Percentiles rank a stretch among this genome's conserved stretches.
Evolutionary conservation across 2,888 invertebrate genomes (phyloP).

Genomic region (Notodonta ziczac): DNA sequence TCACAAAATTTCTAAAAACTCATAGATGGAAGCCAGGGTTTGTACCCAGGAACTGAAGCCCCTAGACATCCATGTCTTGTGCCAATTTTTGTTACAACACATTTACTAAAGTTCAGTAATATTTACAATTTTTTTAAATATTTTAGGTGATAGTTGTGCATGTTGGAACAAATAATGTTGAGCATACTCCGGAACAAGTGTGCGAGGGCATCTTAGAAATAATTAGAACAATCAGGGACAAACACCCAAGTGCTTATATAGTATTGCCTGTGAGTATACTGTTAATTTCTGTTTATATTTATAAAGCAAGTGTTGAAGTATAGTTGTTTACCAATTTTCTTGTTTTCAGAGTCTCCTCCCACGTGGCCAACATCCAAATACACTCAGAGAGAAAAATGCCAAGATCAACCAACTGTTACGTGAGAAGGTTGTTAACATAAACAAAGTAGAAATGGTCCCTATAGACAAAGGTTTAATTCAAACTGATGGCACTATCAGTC

Average conservation of each 20-base stretch:
- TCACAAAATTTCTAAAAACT: too few species aligned
- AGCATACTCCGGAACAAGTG: slow-evolving; percentile 91
- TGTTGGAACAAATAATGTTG: slow-evolving; percentile 95
- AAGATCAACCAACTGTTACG: slow-evolving; percentile 90
- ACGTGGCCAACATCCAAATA: slow-evolving; percentile 93
- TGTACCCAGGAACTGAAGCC: too few species aligned
- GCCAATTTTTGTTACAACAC: too few species aligned
- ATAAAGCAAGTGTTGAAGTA: too few species aligned
- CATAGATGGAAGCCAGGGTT: too few species aligned
- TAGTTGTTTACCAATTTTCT: slow-evolving; percentile 6
- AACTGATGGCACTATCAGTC: slow-evolving; percentile 92
- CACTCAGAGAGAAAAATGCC: slow-evolving; percentile 89
- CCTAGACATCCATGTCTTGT: too few species aligned
- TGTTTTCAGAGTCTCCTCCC: slow-evolving; percentile 92
- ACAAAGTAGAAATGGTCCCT: slow-evolving; percentile 90
- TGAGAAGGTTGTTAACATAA: slow-evolving; percentile 85
- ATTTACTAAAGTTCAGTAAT: too few species aligned
- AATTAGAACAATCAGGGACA: slow-evolving; percentile 89
- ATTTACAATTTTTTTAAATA: slow-evolving; percentile 9
- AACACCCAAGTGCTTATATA: slow-evolving; percentile 92
- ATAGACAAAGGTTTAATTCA: slow-evolving; percentile 92
- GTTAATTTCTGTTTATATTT: neutral
- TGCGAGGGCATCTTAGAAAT: slow-evolving; percentile 92
- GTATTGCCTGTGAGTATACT: slow-evolving; percentile 91
- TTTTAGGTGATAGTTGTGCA: slow-evolving; percentile 92